These are phyloP conservation scores for Hedya salicella DNA, from an alignment of 2,888 invertebrate species.

Conservation along the genomic window DNA sequence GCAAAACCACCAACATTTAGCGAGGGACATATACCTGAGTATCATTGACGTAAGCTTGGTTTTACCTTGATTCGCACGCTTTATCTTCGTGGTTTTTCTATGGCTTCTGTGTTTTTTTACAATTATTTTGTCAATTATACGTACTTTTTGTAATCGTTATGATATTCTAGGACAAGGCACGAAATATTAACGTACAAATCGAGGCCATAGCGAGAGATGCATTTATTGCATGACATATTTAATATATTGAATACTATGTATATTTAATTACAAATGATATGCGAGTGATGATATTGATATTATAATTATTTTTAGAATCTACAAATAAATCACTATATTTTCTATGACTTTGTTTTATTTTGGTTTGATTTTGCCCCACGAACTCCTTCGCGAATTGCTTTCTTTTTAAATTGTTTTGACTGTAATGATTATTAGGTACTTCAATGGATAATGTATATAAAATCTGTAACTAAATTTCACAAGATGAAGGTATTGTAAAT, in stretches of 20 bases:
- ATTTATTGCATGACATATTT: slow-evolving; percentile 45
- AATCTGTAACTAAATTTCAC: no score
- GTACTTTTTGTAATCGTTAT: slow-evolving; percentile 40
- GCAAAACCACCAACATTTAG: not conserved
- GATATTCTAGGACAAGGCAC: slow-evolving; percentile 30
- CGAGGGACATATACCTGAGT: not conserved
- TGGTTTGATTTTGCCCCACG: no score
- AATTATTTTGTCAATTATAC: slow-evolving; percentile 53
- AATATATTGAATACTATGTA: slow-evolving; percentile 17
- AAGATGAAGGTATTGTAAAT: not conserved
- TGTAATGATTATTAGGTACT: no score
- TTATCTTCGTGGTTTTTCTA: not conserved
- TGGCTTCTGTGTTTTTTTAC: slow-evolving; percentile 44
- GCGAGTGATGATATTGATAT: slow-evolving; percentile 31
- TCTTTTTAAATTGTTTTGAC: no score
- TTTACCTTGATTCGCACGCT: not conserved
- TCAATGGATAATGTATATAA: no score
- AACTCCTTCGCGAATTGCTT: no score
- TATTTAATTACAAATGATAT: slow-evolving; percentile 12
- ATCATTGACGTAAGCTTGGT: not conserved
- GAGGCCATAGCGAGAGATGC: slow-evolving; percentile 49
- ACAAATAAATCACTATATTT: slow-evolving; percentile 40
- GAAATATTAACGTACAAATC: slow-evolving; percentile 49
- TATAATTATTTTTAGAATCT: slow-evolving; percentile 37
- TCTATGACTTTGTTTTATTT: slow-evolving; percentile 4